Conservation (phyloP, 2,888 invertebrate genomes). For the Leptinotarsa peninsularis region DNA sequence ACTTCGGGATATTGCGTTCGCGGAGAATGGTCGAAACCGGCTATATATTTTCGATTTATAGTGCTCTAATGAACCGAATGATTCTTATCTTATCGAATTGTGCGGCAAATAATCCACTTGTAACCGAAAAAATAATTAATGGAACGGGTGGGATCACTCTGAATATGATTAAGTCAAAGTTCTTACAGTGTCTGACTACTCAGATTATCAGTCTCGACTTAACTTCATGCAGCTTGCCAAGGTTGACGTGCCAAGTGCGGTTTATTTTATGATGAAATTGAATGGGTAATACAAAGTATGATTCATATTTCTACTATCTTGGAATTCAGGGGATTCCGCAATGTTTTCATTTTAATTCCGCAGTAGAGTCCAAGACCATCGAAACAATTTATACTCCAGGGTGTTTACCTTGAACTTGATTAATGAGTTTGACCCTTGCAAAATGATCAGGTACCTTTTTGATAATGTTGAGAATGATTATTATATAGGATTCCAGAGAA, state of each 20-base stretch:
- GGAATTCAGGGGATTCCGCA: not conserved
- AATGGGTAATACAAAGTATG: not conserved
- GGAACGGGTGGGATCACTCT: not conserved
- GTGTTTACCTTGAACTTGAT: no score
- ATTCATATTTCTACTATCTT: not conserved
- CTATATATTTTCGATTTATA: slow-evolving; percentile 16
- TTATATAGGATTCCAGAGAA: no score
- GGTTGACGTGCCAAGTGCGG: not conserved
- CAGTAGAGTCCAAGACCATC: no score
- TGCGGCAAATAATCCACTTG: slow-evolving; percentile 10
- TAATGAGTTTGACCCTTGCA: no score
- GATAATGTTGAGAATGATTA: no score
- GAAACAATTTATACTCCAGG: no score
- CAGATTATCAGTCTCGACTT: not conserved
- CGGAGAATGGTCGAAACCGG: not conserved
- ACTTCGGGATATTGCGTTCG: not conserved
- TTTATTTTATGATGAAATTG: not conserved
- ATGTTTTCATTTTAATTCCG: not conserved
- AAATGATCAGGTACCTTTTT: no score
- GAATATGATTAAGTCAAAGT: not conserved
- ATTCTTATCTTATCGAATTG: slow-evolving; percentile 23
- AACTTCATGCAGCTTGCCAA: not conserved
- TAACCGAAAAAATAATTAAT: not conserved
- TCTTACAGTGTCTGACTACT: not conserved
- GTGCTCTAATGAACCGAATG: slow-evolving; percentile 4